Percentiles rank a stretch among this genome's conserved stretches.
These are phyloP conservation scores for Ceratosolen fusciceps DNA, from an alignment of 1,140 invertebrate genomes.

Conservation along the genomic window DNA sequence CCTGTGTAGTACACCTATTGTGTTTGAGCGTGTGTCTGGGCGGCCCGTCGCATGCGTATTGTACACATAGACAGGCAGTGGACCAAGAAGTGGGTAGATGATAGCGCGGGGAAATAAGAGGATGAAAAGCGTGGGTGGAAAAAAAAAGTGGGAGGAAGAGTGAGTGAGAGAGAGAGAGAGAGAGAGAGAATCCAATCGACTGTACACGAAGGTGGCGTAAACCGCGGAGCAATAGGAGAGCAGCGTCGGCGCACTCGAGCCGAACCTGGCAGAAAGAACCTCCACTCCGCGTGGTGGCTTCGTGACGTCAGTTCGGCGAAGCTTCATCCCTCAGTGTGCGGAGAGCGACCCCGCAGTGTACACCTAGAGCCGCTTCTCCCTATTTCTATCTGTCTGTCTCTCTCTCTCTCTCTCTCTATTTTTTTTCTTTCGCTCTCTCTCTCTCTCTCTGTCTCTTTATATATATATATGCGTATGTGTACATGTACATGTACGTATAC, in stretches of 20 bases:
- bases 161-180: neutral
- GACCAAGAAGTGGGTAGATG: neutral
- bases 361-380: constrained; percentile 51
- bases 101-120: neutral
- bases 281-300: constrained; percentile 66
- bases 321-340: constrained; percentile 64
- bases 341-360: constrained; percentile 69
- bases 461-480: too few species aligned
- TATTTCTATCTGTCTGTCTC: too few species aligned
- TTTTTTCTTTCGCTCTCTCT: too few species aligned
- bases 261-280: constrained; percentile 62
- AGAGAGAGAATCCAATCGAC: constrained; percentile 16
- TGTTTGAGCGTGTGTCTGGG: too few species aligned
- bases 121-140: neutral
- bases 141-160: neutral
- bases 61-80: neutral
- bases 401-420: too few species aligned
- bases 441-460: too few species aligned
- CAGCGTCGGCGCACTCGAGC: constrained; percentile 44
- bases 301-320: constrained; percentile 65
- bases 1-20: too few species aligned
- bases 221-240: constrained; percentile 58
- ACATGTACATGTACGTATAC: too few species aligned
- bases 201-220: constrained; percentile 17
- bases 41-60: constrained; percentile 1